Percentiles rank a stretch among this genome's conserved stretches.
Conservation (phyloP, 2,113 vertebrate species). For the Mus pahari region DNA sequence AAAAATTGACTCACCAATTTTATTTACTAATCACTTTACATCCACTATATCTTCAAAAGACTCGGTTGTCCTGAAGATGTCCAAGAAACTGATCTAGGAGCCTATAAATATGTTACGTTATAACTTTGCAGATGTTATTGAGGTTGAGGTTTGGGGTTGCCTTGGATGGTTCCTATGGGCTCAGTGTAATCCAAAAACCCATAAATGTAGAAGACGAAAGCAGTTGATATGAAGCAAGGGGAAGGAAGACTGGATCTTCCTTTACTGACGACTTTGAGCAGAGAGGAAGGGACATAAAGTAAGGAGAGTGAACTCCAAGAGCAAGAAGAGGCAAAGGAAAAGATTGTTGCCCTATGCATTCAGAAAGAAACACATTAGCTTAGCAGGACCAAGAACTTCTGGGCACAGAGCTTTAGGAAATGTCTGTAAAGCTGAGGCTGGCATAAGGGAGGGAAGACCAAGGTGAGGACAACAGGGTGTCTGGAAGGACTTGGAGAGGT, state of each 20-base stretch:
- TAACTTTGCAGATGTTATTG: neutral
- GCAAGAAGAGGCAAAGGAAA: neutral
- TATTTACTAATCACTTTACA: neutral
- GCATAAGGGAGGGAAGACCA: neutral
- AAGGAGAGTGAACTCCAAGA: neutral
- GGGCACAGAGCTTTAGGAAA: neutral
- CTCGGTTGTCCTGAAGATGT: neutral
- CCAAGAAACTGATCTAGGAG: neutral
- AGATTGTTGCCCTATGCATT: neutral
- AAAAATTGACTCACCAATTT: neutral
- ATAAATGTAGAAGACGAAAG: neutral
- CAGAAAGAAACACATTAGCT: neutral
- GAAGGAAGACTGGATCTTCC: neutral
- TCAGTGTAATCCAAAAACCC: neutral
- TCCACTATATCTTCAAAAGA: neutral
- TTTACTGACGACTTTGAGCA: neutral
- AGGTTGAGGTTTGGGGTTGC: neutral
- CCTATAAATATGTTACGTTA: neutral
- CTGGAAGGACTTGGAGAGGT: neutral
- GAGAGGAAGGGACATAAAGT: neutral
- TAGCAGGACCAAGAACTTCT: neutral
- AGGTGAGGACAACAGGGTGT: too few species aligned
- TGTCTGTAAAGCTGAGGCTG: too few species aligned
- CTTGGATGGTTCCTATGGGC: neutral
- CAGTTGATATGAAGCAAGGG: neutral